Percentiles rank a stretch among this genome's conserved stretches.
phyloP scores from a whole-genome alignment of 1,140 invertebrate genomes.

The Plectrocnemia conspersa region DNA sequence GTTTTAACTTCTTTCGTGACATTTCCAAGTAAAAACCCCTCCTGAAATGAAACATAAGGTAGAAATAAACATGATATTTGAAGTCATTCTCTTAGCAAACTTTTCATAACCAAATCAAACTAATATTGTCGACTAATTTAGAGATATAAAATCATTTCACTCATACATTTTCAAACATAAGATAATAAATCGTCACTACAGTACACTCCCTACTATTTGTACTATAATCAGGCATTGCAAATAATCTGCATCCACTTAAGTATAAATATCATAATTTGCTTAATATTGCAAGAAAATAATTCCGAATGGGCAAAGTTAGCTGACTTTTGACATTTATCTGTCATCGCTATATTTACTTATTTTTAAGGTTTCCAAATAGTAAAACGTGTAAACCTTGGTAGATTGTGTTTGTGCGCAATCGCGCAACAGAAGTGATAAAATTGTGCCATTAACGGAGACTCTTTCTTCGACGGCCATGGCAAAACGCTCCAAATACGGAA shows the following conservation, averaged over 20 bases:
- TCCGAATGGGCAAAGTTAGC: not conserved
- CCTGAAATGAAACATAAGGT: conserved; percentile 47
- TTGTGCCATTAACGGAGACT: conserved; percentile 52
- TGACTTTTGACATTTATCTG: not conserved
- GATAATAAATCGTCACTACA: not conserved
- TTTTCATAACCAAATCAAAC: not conserved
- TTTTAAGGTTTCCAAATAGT: not conserved
- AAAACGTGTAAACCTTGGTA: conserved; percentile 51
- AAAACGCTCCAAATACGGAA: not conserved
- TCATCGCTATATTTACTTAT: not conserved
- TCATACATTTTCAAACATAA: not conserved
- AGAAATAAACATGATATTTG: not conserved
- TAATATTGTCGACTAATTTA: not conserved
- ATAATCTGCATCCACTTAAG: not conserved
- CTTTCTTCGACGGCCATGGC: conserved; percentile 49
- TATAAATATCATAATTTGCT: not conserved
- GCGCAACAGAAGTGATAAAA: conserved; percentile 58
- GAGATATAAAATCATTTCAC: not conserved
- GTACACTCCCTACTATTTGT: not conserved
- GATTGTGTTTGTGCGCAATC: conserved; percentile 56
- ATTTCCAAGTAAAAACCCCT: conserved; percentile 62
- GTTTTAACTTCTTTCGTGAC: conserved; percentile 56
- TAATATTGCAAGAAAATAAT: not conserved
- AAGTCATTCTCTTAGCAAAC: not conserved
- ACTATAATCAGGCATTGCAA: not conserved